Evolutionary conservation across 2,888 invertebrate species (phyloP), one percentile per base, ranked within the genome.

Genomic region (Sphaerophoria taeniata): DNA sequence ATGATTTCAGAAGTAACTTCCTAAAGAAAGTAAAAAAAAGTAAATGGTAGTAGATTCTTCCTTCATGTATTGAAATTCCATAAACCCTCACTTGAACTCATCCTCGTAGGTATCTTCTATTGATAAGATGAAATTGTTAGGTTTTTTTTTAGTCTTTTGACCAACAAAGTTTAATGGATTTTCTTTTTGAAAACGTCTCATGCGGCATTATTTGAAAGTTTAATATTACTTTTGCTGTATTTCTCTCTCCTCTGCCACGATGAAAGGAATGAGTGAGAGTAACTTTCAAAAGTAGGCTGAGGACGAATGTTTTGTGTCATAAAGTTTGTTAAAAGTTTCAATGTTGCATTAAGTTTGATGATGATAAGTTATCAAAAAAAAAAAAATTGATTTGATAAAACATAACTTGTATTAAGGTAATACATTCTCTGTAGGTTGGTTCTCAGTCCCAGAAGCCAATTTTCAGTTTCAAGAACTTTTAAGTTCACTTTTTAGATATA

Each of bases 121-220:
- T 67, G 67, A 67, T 67, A 67, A 67, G 6, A 39, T 67, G n/a
- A 67, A 39, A 65, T 9, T 45, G 73, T 73, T 65, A 7, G 12
- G 39, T 39, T 39, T 39, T 39, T 39, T 43, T 9, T 43, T 43
- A 11, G 3, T 43, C n/a, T 45, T 60, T 61, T 39, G 53, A 7
- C 31, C 39, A 60, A 16, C 24, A 45, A 72, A 60, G 72, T 65
- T 72, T 51, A 16, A 65, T 72, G 39, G 47, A 63, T 56, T 53
- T 60, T 58, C 56, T 47, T 65, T 24, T 70, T 55, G 31, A 51
- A 55, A 33, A 55, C 47, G 45, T 53, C 43, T 70, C 51, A 53
- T 31, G 53, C 36, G 39, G 16, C 49, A 43, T 65, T 24, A 34
- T 49, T 58, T 34, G 12, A 43, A 45, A 51, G 36, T 67, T 67